These are phyloP conservation scores for Sitta carolinensis DNA, from an alignment of 2,797 vertebrate species.

Conservation along the genomic window DNA sequence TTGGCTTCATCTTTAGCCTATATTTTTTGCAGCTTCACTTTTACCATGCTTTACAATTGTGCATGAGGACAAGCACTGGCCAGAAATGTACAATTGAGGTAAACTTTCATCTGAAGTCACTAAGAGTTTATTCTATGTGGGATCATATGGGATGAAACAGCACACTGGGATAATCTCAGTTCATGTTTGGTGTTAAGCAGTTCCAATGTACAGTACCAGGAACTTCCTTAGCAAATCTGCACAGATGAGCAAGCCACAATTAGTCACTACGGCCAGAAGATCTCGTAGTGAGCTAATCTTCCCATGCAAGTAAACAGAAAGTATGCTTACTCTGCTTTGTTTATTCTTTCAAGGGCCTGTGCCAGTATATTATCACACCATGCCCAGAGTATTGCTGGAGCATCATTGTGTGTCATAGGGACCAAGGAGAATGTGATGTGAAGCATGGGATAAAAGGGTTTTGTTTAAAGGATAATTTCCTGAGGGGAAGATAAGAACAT, in stretches of 20 bases:
- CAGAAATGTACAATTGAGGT: neutral
- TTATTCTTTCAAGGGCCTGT: neutral
- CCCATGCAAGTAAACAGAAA: neutral
- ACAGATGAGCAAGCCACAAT: neutral
- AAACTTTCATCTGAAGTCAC: neutral
- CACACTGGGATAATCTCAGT: neutral
- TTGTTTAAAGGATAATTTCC: neutral
- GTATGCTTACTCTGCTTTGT: neutral
- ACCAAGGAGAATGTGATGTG: neutral
- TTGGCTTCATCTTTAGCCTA: neutral
- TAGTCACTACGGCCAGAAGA: neutral
- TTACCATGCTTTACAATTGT: neutral
- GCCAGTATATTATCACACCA: neutral
- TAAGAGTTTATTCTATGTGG: neutral
- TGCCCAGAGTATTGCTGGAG: neutral
- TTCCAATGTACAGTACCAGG: neutral
- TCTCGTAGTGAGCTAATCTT: neutral
- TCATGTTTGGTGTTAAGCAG: neutral
- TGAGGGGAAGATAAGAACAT: neutral
- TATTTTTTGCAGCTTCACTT: neutral
- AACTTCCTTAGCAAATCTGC: neutral
- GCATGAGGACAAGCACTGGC: neutral
- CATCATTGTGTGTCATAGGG: neutral
- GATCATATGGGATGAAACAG: neutral
- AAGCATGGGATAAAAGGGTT: neutral